Evolutionary conservation across 2,797 vertebrate species (phyloP).

Genomic region (Margarornis squamiger): DNA sequence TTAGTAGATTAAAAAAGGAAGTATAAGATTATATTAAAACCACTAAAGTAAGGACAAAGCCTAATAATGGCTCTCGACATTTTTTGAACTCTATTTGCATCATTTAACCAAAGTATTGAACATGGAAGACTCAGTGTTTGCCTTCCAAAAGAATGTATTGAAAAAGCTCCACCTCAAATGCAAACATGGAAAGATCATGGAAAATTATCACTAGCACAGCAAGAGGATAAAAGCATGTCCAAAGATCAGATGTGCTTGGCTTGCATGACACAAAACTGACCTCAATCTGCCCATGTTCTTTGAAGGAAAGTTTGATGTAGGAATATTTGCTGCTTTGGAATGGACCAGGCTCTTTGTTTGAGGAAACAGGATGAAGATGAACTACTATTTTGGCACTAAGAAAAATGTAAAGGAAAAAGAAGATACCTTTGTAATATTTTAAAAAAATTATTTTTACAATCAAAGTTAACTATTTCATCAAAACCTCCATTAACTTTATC

Average conservation of each 20-base stretch:
- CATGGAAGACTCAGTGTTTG: neutral
- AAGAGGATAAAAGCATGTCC: neutral
- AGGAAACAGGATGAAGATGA: conserved; percentile 85
- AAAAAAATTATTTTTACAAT: neutral
- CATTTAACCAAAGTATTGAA: neutral
- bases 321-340: conserved; percentile 94
- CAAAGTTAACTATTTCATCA: neutral
- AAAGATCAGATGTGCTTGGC: neutral
- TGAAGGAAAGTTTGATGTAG: conserved; percentile 94
- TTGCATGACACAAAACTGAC: conserved; percentile 64
- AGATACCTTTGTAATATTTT: neutral
- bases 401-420: neutral
- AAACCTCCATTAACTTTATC: neutral
- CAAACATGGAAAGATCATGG: neutral
- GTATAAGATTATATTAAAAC: neutral
- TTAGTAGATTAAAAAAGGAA: neutral
- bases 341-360: conserved; percentile 92
- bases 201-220: neutral
- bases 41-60: neutral
- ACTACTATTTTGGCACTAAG: conserved; percentile 95
- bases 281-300: conserved; percentile 98
- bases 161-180: conserved; percentile 45
- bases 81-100: neutral
- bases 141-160: neutral
- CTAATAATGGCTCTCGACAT: neutral